These are phyloP conservation scores for Drosophila sucinea DNA, from an alignment of 1,140 invertebrate species.

Conservation along the genomic window DNA sequence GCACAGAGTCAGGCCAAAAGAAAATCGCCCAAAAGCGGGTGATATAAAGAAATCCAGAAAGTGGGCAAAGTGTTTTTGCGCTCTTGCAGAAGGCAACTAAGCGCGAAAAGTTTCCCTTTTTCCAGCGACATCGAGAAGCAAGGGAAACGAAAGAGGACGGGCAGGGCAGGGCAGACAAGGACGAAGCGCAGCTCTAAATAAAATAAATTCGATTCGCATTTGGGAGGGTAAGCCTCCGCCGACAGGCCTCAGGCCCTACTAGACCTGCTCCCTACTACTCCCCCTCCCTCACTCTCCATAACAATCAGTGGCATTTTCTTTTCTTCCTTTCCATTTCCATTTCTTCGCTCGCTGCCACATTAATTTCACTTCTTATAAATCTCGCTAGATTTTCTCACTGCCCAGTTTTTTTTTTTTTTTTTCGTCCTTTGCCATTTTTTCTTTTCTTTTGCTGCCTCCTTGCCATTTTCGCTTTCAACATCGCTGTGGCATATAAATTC, in stretches of 20 bases:
- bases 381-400: conserved; percentile 33
- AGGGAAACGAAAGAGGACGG: neutral
- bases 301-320: conserved; percentile 35
- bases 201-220: conserved; percentile 68
- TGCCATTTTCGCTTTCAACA: conserved; percentile 9
- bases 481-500: conserved; percentile 41
- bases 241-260: conserved; percentile 9
- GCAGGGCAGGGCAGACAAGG: neutral
- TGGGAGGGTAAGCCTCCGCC: conserved; percentile 21
- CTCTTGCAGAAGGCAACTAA: conserved; percentile 52
- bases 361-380: conserved; percentile 70
- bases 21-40: conserved; percentile 3
- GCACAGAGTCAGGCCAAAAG: neutral
- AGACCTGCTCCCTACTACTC: neutral
- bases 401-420: conserved; percentile 7
- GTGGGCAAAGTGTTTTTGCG: conserved; percentile 42
- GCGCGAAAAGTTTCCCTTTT: conserved; percentile 66
- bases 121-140: conserved; percentile 23
- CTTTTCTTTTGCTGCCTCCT: conserved; percentile 6
- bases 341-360: conserved; percentile 48
- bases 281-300: neutral
- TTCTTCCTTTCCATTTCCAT: conserved; percentile 21
- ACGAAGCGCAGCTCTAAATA: conserved; percentile 53
- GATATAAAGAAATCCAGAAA: conserved; percentile 46
- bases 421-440: neutral